Evolutionary conservation across 2,113 vertebrate species (phyloP).

Genomic region (Gallinago jamesoni): DNA sequence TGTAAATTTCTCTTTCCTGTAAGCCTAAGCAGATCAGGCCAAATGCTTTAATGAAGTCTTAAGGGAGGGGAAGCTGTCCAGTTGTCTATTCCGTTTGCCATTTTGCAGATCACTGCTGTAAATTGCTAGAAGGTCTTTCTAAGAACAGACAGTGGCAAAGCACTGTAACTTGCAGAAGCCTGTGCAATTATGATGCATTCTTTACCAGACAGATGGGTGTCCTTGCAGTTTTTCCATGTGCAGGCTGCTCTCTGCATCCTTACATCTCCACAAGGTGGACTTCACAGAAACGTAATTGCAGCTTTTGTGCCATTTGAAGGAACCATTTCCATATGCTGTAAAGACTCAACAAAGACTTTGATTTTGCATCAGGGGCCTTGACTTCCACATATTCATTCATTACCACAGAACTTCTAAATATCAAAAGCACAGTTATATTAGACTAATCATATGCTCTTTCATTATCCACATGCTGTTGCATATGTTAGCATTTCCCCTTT

Average conservation of each 20-base stretch:
- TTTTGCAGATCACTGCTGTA: not conserved
- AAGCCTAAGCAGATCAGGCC: not conserved
- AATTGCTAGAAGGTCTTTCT: not conserved
- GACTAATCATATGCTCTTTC: not conserved
- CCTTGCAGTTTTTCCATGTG: not conserved
- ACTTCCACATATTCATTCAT: not conserved
- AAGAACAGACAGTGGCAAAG: not conserved
- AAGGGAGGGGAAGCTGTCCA: not conserved
- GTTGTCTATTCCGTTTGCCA: not conserved
- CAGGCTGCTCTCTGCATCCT: not conserved
- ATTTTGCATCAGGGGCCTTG: not conserved
- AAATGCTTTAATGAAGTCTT: not conserved
- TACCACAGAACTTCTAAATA: not conserved
- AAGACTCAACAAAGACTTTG: not conserved
- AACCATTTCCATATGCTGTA: not conserved
- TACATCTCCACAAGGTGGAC: not conserved
- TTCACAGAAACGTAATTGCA: not conserved
- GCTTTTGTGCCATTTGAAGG: not conserved
- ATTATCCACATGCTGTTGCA: not conserved
- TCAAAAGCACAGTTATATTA: not conserved
- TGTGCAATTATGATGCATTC: not conserved
- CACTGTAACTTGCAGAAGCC: no score
- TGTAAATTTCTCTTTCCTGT: not conserved
- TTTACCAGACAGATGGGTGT: not conserved
- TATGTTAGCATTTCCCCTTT: not conserved